Evolutionary conservation across 2,113 vertebrate genomes (phyloP).

Genomic region (Mesembrinibis cayennensis): DNA sequence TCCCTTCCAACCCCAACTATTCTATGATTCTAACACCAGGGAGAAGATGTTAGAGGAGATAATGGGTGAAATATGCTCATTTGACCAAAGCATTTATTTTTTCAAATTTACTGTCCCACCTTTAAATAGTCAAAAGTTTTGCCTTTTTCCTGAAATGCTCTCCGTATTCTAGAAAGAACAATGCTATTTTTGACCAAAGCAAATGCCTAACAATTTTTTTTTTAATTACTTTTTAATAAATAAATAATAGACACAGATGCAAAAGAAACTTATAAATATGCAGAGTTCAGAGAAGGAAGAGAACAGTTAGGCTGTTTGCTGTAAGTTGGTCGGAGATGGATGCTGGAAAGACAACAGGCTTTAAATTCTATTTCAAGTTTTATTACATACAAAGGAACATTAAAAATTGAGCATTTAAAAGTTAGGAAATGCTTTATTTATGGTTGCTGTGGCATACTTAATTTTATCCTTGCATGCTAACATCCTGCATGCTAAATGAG

Average conservation of each 20-base stretch:
- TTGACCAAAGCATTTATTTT: neutral
- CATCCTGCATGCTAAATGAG: neutral
- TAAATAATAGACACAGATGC: neutral
- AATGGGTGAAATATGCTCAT: neutral
- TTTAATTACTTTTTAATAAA: neutral
- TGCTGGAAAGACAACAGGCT: neutral
- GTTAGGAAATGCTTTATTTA: neutral
- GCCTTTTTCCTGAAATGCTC: neutral
- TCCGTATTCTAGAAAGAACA: neutral
- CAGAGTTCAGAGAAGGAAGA: neutral
- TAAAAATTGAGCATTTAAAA: neutral
- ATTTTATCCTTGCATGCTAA: neutral
- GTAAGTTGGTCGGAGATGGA: neutral
- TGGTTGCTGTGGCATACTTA: neutral
- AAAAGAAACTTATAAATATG: neutral
- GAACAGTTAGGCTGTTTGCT: neutral
- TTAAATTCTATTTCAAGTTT: neutral
- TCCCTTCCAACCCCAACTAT: neutral
- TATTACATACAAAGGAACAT: neutral
- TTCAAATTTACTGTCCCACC: neutral
- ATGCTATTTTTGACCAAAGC: neutral
- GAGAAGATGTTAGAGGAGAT: neutral
- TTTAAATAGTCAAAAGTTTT: neutral
- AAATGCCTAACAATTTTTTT: neutral
- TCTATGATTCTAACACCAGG: neutral